These are phyloP conservation scores for Mechanitis messenoides DNA, from an alignment of 2,888 invertebrate genomes.

Conservation along the genomic window DNA sequence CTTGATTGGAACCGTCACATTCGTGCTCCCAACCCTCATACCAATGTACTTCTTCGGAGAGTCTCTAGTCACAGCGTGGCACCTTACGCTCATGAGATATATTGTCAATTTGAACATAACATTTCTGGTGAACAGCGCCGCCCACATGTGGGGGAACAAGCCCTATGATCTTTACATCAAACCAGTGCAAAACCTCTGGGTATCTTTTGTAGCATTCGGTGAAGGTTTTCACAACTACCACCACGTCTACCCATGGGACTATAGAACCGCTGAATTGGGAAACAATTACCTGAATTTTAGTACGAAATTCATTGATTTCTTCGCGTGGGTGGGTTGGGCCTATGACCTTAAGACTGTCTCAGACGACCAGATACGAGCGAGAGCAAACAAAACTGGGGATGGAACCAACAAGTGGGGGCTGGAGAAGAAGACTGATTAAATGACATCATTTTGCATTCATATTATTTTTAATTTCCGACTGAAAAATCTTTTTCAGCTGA, in stretches of 20 bases:
- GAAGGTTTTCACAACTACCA: conserved; percentile 56
- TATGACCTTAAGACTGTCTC: conserved; percentile 47
- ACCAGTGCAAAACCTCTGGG: conserved; percentile 36
- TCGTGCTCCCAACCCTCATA: conserved; percentile 40
- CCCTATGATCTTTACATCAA: conserved; percentile 58
- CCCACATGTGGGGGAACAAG: conserved; percentile 70
- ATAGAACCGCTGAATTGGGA: conserved; percentile 45
- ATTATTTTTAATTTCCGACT: no score
- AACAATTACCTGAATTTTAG: conserved; percentile 36
- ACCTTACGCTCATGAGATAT: conserved; percentile 68
- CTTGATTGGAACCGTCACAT: conserved; percentile 78
- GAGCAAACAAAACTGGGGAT: conserved; percentile 39
- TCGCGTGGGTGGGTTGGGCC: conserved; percentile 50
- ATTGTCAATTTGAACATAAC: conserved; percentile 69
- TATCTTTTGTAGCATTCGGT: conserved; percentile 39
- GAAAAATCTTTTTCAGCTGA: no score
- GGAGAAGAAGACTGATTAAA: not conserved
- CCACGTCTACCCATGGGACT: conserved; percentile 51
- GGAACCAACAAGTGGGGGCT: conserved; percentile 37
- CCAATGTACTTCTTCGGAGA: conserved; percentile 79
- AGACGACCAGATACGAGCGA: conserved; percentile 30
- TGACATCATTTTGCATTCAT: no score
- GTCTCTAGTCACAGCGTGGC: conserved; percentile 49
- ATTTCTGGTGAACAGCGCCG: conserved; percentile 81
- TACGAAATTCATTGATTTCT: conserved; percentile 48